Evolutionary conservation across 2,113 vertebrate genomes (phyloP), one percentile per base, ranked within the genome.

Genomic region (Tenrec ecaudatus): DNA sequence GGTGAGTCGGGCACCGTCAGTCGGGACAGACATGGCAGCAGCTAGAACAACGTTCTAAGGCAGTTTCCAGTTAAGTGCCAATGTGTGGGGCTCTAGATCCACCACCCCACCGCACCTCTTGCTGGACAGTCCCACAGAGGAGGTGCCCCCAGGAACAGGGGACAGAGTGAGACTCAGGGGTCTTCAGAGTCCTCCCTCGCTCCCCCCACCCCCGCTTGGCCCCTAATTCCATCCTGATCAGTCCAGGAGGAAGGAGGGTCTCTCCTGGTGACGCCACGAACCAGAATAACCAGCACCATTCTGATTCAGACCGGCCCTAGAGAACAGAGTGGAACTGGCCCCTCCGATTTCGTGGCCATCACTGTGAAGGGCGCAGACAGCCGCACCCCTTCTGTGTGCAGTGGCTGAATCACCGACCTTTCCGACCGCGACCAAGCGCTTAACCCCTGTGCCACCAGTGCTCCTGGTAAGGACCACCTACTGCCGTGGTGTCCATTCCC

Each of bases 101-200:
- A 40, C 40, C 40, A n/a, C n/a, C 40, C 40, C 40, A 40, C 40
- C 40, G 40, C 40, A 40, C 40, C 40, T 7, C 12, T 20, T 3
- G 0, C 77, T 38, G 14, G 53, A 47, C 20, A 22, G 6, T 27
- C 25, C 29, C 58, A 3, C 25, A 80, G 19, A 86, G 38, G 7
- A 43, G 33, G 58, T 73, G 47, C 29, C 47, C 6, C 16, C 38
- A 4, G 14, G 19, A 22, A 53, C 27, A 36, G 22, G 29, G 36
- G 43, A 29, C 9, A 11, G 53, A 0, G 23, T 40, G 22, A 53
- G 68, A 14, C 17, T 33, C 57, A 1, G 2, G 6, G 0, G 27
- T 38, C 75, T 29, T 33, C 40, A 23, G 38, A 31, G 2, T 33
- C 38, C 31, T 27, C 40, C 7, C 29, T 53, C 53, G 22, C 40